Evolutionary conservation across 2,113 vertebrate genomes (phyloP), one percentile per base, ranked within the genome.

Genomic region (Boulengeromyrus knoepffleri): DNA sequence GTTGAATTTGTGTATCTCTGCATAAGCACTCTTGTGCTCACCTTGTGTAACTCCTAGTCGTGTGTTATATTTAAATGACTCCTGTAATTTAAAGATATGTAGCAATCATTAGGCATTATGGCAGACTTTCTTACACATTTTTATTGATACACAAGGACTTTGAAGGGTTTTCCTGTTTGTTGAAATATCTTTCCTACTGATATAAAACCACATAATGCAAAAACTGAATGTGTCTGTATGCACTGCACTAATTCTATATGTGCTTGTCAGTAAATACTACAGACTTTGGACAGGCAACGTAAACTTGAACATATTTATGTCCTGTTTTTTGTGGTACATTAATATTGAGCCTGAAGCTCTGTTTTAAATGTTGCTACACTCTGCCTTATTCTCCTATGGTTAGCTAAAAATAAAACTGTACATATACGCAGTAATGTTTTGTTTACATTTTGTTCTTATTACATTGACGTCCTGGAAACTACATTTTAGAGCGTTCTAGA

Each of bases 391-490:
- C 50, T 58, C 19, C 1, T 84, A 12, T 56, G 19, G 9, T 21
- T 27, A 24, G 66, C 53, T 56, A 56, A 42, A 39, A 17, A 31
- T 56, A 84, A 31, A 74, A 27, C 83, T 85, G 84, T 7, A 89
- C 24, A 85, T 47, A 53, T 49, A 89, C n/a, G 36, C 45, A 24
- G 10, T 74, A 46, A 66, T 50, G 88, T 84, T 47, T 24, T 52
- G 50, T 50, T 90, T 89, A 46, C 62, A 47, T 42, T 84, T 74
- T 84, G 86, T 49, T n/a, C 90, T 85, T 90, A 42, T 89, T 87
- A 88, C 42, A 66, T 86, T 83, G 45, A 36, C 19, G 42, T 83
- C 77, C 80, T 56, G 31, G 47, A 27, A 87, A 47, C 74, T 52
- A 36, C 50, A 88, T 83, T 24, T 45, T 50, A 13, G 21, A 83